A percentile compares a stretch with the other conserved stretches of the same genome.
These are phyloP conservation scores for Epinephelus moara DNA, from an alignment of 2,113 vertebrate genomes.

Conservation along the genomic window DNA sequence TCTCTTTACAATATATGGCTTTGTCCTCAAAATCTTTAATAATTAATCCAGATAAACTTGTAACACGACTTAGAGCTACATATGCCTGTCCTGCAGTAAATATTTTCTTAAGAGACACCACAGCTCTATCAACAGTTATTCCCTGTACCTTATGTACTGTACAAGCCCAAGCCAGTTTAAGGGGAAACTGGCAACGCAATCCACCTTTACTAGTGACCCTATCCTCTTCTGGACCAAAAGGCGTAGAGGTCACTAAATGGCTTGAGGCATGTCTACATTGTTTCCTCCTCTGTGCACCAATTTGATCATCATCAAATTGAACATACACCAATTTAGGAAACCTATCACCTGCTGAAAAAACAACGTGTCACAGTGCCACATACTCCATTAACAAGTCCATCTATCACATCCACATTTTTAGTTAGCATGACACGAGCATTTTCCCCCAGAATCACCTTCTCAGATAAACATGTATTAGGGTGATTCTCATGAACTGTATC, in stretches of 20 bases:
- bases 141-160: slow-evolving; percentile 9
- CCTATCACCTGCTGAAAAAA: not conserved
- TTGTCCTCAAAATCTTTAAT: not conserved
- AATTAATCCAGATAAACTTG: not conserved
- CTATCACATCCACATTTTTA: not conserved
- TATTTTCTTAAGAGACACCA: not conserved
- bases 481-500: too few relatives aligned
- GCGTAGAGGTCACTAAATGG: too few relatives aligned
- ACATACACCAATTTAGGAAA: not conserved
- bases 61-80: not conserved
- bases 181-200: not conserved
- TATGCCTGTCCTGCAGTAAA: not conserved
- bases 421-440: too few relatives aligned
- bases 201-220: not conserved
- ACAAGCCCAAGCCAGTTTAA: too few relatives aligned
- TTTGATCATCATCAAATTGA: not conserved
- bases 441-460: not conserved
- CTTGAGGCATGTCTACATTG: not conserved
- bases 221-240: too few relatives aligned
- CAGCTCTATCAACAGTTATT: not conserved
- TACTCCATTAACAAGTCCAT: not conserved
- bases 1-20: too few relatives aligned
- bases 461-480: not conserved
- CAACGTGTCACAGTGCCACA: not conserved
- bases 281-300: not conserved